Evolutionary conservation across 92 coral and sea anemone genomes (phyloP), one percentile per base, ranked within the genome.

Genomic region (Galaxea fascicularis): DNA sequence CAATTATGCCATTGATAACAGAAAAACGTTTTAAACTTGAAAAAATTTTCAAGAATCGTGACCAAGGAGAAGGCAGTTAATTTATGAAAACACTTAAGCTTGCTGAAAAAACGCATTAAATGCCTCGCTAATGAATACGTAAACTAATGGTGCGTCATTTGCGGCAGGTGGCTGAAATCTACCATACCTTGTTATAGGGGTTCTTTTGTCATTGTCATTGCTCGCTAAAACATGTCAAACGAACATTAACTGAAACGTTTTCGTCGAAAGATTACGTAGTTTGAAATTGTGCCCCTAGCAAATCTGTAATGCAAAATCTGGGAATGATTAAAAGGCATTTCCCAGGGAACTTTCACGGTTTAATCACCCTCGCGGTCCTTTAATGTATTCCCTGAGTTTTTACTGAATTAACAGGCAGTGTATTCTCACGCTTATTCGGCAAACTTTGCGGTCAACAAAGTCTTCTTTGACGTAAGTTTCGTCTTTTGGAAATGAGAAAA

Each of bases 91-190:
- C 59, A 53, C 4, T n/a, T n/a, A n/a, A n/a, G n/a, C n/a, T n/a
- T n/a, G n/a, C n/a, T n/a, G n/a, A n/a, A n/a, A n/a, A n/a, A n/a
- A n/a, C n/a, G n/a, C n/a, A n/a, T n/a, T n/a, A n/a, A n/a, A n/a
- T n/a, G n/a, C n/a, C n/a, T n/a, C n/a, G n/a, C n/a, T 24, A 25
- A 64, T 60, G 66, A 26, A 17, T 56, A 56, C 8, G 17, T 56
- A 18, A 56, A 56, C 18, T 26, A 11, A 13, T 52, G 28, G 16
- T 26, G 46, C 78, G 78, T 74, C 78, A 51, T 20, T 29, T 14
- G 15, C 3, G 53, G 57, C 78, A 74, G 78, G 78, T 74, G 78
- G 78, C 25, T 10, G 0, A 29, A 30, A 39, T 18, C 24, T 67
- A 24, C 22, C 31, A 31, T 44, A 17, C 22, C 0, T 20, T 56